Base-by-base conservation (phyloP, 2,888 invertebrate species). In the Dryobota labecula region DNA sequence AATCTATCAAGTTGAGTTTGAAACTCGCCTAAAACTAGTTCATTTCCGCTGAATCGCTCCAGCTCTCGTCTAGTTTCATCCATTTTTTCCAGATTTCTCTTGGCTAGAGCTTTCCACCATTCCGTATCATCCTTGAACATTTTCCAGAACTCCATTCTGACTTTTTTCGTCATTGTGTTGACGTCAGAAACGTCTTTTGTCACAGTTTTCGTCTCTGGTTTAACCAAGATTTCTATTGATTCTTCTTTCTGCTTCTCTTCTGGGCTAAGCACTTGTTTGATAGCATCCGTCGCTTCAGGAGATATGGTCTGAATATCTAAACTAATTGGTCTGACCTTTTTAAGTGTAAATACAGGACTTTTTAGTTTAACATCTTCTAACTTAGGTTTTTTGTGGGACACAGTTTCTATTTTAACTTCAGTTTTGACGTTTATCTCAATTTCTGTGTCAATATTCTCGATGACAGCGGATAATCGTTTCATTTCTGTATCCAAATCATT, bases 71-170 rank as follows among this genome's bases (percentile, higher is more conserved):
- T 93, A 0, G 96, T 94, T 72, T 95, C 95, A 60, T 96, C 94
- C 94, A 96, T 95, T 88, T 94, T 95, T 2, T 95, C 92, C 18
- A 96, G 83, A 84, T 96, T 95, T 64, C 95, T 92, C 70, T 95
- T 93, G 2, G 96, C 96, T 30, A 96, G 80, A 0, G 93, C 95
- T 66, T 93, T 95, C 96, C 96, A 96, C 92, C 95, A 94, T 64
- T 96, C 96, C 0, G 95, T 92, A 47, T 96, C 96, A 72, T 96
- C 94, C 80, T 93, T 94, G 79, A 96, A 96, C 84, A 96, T 89
- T 67, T 92, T 93, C 95, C 95, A 95, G 80, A 96, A 95, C 57
- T 95, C 91, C 43, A 89, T 86, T 76, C 89, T 92, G 0, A 91
- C 89, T 79, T 91, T 90, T 71, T 86, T 92, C 1, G 89, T 86